These are phyloP conservation scores for Ectemnius lituratus DNA, from an alignment of 2,888 invertebrate genomes.

Conservation along the genomic window DNA sequence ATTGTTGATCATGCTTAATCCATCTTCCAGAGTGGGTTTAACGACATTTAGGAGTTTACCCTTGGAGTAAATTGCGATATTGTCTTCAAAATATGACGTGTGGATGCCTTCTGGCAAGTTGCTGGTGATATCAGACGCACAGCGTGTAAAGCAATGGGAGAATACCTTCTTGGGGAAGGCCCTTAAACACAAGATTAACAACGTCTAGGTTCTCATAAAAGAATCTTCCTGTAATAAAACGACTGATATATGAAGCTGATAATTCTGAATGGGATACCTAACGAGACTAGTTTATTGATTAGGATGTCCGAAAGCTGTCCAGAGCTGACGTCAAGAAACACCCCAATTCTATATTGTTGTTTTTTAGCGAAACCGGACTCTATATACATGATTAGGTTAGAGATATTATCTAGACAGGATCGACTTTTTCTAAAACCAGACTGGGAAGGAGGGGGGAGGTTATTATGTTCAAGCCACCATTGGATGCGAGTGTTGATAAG, in stretches of 20 bases:
- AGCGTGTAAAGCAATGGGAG: no score
- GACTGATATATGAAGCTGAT: background rate
- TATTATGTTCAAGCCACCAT: conserved; percentile 10
- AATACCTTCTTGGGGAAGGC: background rate
- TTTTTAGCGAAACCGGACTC: background rate
- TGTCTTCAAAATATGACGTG: no score
- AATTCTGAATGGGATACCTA: background rate
- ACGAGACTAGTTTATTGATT: background rate
- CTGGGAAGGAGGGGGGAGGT: background rate
- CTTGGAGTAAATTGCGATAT: no score
- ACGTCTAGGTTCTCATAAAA: background rate
- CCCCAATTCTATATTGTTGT: background rate
- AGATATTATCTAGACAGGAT: conserved; percentile 13
- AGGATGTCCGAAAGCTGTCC: background rate
- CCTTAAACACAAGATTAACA: background rate
- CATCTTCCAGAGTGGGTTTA: no score
- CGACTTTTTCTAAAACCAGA: conserved; percentile 12
- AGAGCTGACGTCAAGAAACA: conserved; percentile 2
- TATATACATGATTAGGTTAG: background rate
- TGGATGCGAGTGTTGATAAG: background rate
- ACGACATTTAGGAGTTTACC: no score
- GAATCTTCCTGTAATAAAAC: background rate
- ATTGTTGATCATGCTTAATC: no score
- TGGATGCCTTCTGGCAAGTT: no score
- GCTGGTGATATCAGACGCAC: no score